Conservation (phyloP, 2,113 vertebrate genomes). For the Campylorhamphus procurvoides region DNA sequence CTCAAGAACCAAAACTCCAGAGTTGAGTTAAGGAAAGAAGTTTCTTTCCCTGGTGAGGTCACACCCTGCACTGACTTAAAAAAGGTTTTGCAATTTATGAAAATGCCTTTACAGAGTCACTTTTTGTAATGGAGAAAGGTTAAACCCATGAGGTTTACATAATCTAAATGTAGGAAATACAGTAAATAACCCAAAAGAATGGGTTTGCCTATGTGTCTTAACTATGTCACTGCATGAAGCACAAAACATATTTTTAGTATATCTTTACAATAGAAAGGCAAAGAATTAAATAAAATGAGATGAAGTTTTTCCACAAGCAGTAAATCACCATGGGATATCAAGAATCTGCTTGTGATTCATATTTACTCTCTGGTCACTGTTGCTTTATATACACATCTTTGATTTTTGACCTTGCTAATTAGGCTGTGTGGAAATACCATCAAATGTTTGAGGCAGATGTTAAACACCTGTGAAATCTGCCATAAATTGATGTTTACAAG, state of each 20-base stretch:
- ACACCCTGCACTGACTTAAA: background rate
- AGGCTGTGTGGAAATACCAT: background rate
- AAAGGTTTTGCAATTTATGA: background rate
- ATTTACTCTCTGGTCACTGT: background rate
- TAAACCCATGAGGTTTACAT: background rate
- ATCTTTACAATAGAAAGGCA: background rate
- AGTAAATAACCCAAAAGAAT: background rate
- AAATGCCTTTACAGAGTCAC: background rate
- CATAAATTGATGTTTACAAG: background rate
- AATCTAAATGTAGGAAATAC: background rate
- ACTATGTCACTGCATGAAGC: background rate
- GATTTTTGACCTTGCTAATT: slow-evolving; percentile 4
- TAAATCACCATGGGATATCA: background rate
- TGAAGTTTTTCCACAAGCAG: background rate
- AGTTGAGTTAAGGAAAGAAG: background rate
- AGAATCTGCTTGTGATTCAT: background rate
- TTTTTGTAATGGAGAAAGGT: background rate
- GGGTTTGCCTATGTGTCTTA: background rate
- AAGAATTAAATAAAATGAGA: background rate
- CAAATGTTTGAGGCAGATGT: background rate
- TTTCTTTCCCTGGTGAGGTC: slow-evolving; percentile 16
- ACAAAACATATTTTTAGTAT: background rate
- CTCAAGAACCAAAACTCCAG: background rate
- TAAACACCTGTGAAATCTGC: slow-evolving; percentile 3
- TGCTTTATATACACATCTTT: background rate